Evolutionary conservation across 2,797 vertebrate genomes (phyloP).

Genomic region (Sparidentex hasta): DNA sequence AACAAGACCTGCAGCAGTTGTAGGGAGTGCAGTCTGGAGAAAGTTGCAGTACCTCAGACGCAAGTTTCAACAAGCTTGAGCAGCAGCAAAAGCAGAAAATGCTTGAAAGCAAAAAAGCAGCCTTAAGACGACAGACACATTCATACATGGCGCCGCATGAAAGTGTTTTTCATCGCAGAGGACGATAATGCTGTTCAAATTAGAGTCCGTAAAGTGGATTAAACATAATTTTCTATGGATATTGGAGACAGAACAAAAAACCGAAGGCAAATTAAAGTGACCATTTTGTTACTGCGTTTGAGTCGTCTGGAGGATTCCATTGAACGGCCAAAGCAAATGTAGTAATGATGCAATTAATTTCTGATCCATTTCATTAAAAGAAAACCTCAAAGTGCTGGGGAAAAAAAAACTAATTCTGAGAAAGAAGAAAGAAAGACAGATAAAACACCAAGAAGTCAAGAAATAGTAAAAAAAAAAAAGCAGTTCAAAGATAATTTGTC

Average conservation of each 20-base stretch:
- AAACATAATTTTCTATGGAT: slow-evolving; percentile 44
- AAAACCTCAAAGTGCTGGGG: slow-evolving; percentile 37
- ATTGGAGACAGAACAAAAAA: slow-evolving; percentile 37
- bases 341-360: slow-evolving; percentile 44
- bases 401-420: slow-evolving; percentile 4
- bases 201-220: slow-evolving; percentile 53
- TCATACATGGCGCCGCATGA: slow-evolving; percentile 18
- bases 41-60: slow-evolving; percentile 34
- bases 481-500: slow-evolving; percentile 18
- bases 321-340: slow-evolving; percentile 30
- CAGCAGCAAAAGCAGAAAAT: slow-evolving; percentile 13
- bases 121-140: slow-evolving; percentile 17
- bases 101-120: slow-evolving; percentile 22
- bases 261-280: slow-evolving; percentile 41
- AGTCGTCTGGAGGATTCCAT: slow-evolving; percentile 21
- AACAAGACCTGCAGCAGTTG: slow-evolving; percentile 53
- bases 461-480: slow-evolving; percentile 1
- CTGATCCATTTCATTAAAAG: slow-evolving; percentile 40
- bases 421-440: slow-evolving; percentile 11
- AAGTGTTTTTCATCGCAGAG: slow-evolving; percentile 26
- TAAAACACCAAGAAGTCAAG: slow-evolving; percentile 1
- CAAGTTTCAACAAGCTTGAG: slow-evolving; percentile 41
- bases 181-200: slow-evolving; percentile 43
- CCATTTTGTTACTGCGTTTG: slow-evolving; percentile 35
- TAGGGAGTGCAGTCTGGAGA: slow-evolving; percentile 24